A percentile compares a stretch with the other conserved stretches of the same genome.
These are phyloP conservation scores for Trigoniulus corallinus DNA, from an alignment of 1,140 invertebrate species.

Conservation along the genomic window DNA sequence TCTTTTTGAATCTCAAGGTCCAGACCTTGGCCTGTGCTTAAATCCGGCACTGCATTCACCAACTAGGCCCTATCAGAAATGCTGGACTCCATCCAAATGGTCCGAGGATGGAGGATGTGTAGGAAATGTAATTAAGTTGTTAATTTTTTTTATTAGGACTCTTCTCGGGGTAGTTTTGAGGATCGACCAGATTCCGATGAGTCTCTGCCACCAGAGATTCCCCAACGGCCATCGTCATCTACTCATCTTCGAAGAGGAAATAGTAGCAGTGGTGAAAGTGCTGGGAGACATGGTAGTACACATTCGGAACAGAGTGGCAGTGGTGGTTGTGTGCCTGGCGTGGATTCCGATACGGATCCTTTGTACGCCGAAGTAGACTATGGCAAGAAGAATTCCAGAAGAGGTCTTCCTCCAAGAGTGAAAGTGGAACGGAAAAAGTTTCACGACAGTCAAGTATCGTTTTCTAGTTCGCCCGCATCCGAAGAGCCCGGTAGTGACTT, in stretches of 20 bases:
- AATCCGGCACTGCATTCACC: no score
- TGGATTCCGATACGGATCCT: conserved; percentile 17
- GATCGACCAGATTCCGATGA: conserved; percentile 24
- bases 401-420: conserved; percentile 19
- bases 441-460: conserved; percentile 14
- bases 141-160: conserved; percentile 21
- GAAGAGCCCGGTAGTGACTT: conserved; percentile 8
- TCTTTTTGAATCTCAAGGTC: no score
- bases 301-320: conserved; percentile 11
- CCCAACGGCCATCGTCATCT: conserved; percentile 3
- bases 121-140: no score
- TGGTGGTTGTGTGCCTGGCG: background rate
- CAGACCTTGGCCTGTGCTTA: no score
- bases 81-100: no score
- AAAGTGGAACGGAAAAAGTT: conserved; percentile 26
- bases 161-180: conserved; percentile 27
- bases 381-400: conserved; percentile 14
- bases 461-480: conserved; percentile 8
- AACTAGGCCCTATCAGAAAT: no score
- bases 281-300: conserved; percentile 13
- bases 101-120: no score
- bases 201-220: conserved; percentile 18
- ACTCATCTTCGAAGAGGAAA: conserved; percentile 5
- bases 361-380: conserved; percentile 25
- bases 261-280: conserved; percentile 11